Percentiles rank a stretch among this genome's conserved stretches.
These are phyloP conservation scores for Cydia pomonella DNA, from an alignment of 1,140 invertebrate genomes.

Conservation along the genomic window DNA sequence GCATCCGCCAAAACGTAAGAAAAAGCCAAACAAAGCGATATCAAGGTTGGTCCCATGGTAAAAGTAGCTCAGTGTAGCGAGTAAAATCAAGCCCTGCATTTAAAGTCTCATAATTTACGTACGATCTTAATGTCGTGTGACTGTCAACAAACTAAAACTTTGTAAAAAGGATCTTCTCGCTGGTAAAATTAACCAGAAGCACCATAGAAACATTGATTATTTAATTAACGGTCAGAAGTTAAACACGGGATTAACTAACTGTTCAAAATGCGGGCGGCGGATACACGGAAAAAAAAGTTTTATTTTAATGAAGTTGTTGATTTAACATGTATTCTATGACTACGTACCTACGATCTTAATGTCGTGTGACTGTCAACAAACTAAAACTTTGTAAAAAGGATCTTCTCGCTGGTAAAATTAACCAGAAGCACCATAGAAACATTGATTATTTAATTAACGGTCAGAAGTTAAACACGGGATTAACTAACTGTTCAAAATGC, in stretches of 20 bases:
- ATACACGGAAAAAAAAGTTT: not conserved
- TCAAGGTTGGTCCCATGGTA: no score
- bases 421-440: not conserved
- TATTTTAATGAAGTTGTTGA: not conserved
- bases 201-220: conserved; percentile 4
- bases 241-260: conserved; percentile 8
- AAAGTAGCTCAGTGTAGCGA: no score
- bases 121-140: no score
- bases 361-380: no score
- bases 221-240: conserved; percentile 22
- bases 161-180: not conserved
- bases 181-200: not conserved
- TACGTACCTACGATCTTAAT: no score
- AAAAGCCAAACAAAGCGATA: no score
- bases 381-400: not conserved
- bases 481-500: not conserved
- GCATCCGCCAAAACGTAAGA: no score
- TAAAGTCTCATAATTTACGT: no score
- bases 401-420: not conserved
- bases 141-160: no score
- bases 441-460: conserved; percentile 27
- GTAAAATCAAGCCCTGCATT: no score
- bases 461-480: conserved; percentile 3
- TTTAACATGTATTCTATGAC: not conserved
- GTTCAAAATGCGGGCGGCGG: not conserved